Evolutionary conservation across 2,888 invertebrate species (phyloP), one percentile per base, ranked within the genome.

Genomic region (Drosophila gaucha): DNA sequence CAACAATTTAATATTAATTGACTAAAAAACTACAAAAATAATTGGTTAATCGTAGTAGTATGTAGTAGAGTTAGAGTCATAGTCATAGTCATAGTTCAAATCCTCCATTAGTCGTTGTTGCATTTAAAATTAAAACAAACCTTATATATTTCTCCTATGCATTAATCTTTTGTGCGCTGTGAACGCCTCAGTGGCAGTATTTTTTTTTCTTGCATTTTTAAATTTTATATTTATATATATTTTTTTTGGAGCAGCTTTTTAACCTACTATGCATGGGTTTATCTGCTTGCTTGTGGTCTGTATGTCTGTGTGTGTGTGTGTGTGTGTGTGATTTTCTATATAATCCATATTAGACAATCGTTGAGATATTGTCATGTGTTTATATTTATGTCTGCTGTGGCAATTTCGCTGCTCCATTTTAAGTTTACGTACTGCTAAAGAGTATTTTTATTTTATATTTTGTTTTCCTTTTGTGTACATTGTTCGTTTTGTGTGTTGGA

Each of bases 51-150:
- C 58, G 70, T 68, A 60, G 70, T 44, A 30, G 44, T 44, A 63
- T 68, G 60, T 50, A 73, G 66, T 67, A 39, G 24, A 59, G 67
- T 67, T 69, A 28, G 67, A 65, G 70, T 67, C 67, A 64, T 56
- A 75, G 68, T 67, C 49, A 35, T 56, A 75, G 49, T 56, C 51
- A 56, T 50, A 66, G 70, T 65, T 71, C 70, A 92, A 91, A 90
- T 91, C 90, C 91, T 91, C 92, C 91, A 90, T 89, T 91, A 91
- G 91, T 90, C 91, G 91, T 85, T 63, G 70, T 72, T 78, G 60
- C 60, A 52, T 64, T 85, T 79, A 78, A 79, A 83, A 82, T 83
- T 80, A 78, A 89, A 86, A 84, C 74, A 71, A 76, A 67, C 76
- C 76, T 82, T 85, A 74, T 60, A 64, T 78, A 72, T 56, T 50